Evolutionary conservation across 2,113 vertebrate species (phyloP).

Genomic region (Sylvietta virens): DNA sequence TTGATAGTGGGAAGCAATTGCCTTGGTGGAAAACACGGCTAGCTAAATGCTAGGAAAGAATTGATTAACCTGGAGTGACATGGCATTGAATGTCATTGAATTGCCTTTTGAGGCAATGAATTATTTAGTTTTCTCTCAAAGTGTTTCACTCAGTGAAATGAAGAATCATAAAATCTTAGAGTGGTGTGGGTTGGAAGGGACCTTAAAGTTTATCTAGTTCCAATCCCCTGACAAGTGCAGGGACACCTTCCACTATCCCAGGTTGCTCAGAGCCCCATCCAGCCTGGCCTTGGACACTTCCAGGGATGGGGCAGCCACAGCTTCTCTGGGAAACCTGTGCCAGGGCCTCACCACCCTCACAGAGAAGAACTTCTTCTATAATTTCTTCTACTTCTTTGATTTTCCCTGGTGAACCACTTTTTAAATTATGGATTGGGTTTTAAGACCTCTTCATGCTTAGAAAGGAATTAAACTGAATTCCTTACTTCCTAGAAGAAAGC

Average conservation of each 20-base stretch:
- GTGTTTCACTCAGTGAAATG: neutral
- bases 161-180: neutral
- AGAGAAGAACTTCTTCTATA: rapidly evolving
- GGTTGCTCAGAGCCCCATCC: neutral
- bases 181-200: neutral
- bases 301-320: neutral
- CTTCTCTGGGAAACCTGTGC: neutral
- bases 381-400: neutral
- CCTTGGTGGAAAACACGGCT: neutral
- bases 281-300: rapidly evolving
- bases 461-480: neutral
- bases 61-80: neutral
- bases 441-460: neutral
- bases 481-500: neutral
- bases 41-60: neutral
- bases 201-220: neutral
- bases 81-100: too few species aligned
- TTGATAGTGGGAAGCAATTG: neutral
- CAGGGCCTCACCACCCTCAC: neutral
- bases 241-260: neutral
- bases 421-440: neutral
- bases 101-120: neutral
- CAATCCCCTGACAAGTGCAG: neutral
- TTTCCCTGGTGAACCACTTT: neutral
- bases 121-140: neutral